A percentile compares a stretch with the other conserved stretches of the same genome.
Conservation (phyloP, 2,113 vertebrate species). For the Raphicerus campestris region DNA sequence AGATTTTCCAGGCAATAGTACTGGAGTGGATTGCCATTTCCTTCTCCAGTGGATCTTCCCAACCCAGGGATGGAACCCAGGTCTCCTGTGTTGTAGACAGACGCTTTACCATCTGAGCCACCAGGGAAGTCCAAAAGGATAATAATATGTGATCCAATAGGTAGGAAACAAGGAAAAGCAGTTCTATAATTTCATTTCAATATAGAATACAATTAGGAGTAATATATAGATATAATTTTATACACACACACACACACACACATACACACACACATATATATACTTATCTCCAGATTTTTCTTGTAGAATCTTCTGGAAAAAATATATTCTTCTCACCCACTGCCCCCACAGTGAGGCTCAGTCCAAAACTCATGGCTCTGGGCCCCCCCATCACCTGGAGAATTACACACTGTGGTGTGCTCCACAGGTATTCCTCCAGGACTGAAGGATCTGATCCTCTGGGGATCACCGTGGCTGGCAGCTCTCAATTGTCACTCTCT, state of each 20-base stretch:
- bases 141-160: neutral
- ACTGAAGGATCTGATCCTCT: neutral
- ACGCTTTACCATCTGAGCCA: too few species aligned
- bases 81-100: too few species aligned
- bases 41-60: too few species aligned
- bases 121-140: neutral
- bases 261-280: accelerated
- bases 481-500: neutral
- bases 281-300: neutral
- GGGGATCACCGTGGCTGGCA: too few species aligned
- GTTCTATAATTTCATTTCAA: neutral
- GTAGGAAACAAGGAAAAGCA: neutral
- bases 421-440: neutral
- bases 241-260: accelerated
- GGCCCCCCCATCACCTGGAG: neutral
- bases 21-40: too few species aligned
- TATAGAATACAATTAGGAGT: neutral
- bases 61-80: too few species aligned
- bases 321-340: neutral
- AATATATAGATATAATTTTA: neutral
- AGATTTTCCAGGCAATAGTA: too few species aligned
- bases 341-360: neutral
- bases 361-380: neutral
- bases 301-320: neutral
- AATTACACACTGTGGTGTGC: accelerated